Conservation (phyloP, 1,140 invertebrate genomes). For the Caenorhabditis brenneri region DNA sequence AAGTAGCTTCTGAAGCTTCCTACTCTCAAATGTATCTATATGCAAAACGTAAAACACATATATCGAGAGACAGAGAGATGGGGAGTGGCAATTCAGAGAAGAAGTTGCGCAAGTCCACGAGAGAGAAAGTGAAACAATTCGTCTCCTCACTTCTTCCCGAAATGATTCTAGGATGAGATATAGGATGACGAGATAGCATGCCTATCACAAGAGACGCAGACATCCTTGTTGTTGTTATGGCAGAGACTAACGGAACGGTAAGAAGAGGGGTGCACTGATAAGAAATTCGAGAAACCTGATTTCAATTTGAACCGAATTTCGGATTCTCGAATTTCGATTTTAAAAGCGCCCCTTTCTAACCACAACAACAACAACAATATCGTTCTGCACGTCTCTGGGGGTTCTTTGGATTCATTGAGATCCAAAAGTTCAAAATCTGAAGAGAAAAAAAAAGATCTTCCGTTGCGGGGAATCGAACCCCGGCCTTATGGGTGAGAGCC, state of each 20-base stretch:
- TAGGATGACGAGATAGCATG: not conserved
- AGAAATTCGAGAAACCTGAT: not conserved
- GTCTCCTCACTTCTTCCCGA: not conserved
- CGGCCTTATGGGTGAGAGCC: conserved; percentile 82
- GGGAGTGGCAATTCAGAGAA: conserved; percentile 32
- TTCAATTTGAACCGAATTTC: not conserved
- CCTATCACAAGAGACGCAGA: not conserved
- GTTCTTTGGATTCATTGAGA: too few species aligned
- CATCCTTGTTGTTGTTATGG: not conserved
- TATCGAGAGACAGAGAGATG: not conserved
- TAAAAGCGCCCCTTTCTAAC: not conserved
- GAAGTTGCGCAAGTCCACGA: not conserved
- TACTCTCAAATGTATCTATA: not conserved
- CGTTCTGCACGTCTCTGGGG: too few species aligned
- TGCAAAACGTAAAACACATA: not conserved
- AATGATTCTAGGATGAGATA: conserved; percentile 32
- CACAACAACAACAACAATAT: not conserved
- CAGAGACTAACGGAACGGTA: not conserved
- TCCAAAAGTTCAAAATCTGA: too few species aligned
- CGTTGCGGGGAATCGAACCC: conserved; percentile 83
- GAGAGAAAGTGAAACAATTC: conserved; percentile 39
- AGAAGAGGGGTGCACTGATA: not conserved
- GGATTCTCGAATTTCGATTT: not conserved
- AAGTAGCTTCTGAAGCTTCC: not conserved
- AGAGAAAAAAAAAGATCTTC: not conserved